A percentile compares a stretch with the other conserved stretches of the same genome.
Conservation (phyloP, 2,888 invertebrate genomes). For the Cantharis rustica region DNA sequence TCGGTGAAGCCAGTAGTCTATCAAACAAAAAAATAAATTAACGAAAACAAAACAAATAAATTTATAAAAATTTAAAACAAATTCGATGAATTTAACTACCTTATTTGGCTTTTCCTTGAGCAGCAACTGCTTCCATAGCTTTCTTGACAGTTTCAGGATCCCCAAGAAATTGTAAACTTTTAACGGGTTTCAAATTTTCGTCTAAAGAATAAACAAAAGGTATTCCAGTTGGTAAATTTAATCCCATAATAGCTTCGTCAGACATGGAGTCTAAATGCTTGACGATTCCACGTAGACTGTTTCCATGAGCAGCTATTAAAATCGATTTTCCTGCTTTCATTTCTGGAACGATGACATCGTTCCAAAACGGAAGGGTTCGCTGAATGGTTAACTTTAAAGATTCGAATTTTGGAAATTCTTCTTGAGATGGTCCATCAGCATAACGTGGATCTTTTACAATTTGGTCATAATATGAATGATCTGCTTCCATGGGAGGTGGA, state of each 20-base stretch:
- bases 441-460: conserved; percentile 80
- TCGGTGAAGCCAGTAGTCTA: background rate
- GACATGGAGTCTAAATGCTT: conserved; percentile 82
- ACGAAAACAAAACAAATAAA: background rate
- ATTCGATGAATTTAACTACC: background rate
- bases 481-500: conserved; percentile 82
- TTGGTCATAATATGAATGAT: conserved; percentile 76
- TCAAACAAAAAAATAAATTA: background rate
- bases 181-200: conserved; percentile 69
- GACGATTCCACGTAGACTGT: conserved; percentile 85
- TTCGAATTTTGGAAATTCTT: conserved; percentile 84
- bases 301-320: conserved; percentile 87
- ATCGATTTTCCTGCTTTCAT: conserved; percentile 82
- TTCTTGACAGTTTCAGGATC: conserved; percentile 78
- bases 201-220: conserved; percentile 80
- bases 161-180: conserved; percentile 75
- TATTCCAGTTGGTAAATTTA: conserved; percentile 81
- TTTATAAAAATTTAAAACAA: background rate
- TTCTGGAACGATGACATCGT: conserved; percentile 83
- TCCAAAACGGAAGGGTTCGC: conserved; percentile 88
- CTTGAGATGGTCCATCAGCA: conserved; percentile 69
- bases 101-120: conserved; percentile 77
- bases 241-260: conserved; percentile 73
- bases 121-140: conserved; percentile 78
- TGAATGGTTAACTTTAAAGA: conserved; percentile 84